These are phyloP conservation scores for Microplitis mediator DNA, from an alignment of 1,140 invertebrate species.

Conservation along the genomic window DNA sequence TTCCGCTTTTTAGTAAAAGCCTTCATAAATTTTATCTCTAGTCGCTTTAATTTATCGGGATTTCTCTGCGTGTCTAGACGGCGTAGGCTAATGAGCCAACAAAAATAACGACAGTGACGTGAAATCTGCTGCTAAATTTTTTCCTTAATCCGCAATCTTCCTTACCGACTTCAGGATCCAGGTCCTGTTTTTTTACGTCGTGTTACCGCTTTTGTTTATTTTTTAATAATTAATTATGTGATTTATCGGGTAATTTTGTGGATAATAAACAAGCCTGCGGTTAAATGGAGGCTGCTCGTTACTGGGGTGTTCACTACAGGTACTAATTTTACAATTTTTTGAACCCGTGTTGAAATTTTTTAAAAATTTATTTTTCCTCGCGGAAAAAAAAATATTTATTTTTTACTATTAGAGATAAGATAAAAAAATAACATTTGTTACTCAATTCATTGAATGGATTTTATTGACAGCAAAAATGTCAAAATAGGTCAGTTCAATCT, in stretches of 20 bases:
- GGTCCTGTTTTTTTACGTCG: no score
- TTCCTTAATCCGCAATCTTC: no score
- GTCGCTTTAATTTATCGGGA: no score
- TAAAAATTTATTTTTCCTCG: not conserved
- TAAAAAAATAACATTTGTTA: no score
- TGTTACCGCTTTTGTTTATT: no score
- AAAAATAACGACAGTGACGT: no score
- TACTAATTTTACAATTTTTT: slow-evolving; percentile 16
- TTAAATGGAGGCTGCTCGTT: slow-evolving; percentile 45
- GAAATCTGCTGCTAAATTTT: no score
- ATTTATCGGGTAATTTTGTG: not conserved
- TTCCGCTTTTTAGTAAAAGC: no score
- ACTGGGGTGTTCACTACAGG: slow-evolving; percentile 54
- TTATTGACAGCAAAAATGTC: not conserved
- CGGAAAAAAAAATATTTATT: not conserved
- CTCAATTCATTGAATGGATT: not conserved
- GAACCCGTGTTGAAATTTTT: not conserved
- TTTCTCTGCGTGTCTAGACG: no score
- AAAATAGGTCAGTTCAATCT: slow-evolving; percentile 1
- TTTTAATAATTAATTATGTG: not conserved
- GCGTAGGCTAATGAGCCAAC: no score
- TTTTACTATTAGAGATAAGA: not conserved
- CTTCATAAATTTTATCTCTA: no score
- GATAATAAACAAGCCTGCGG: not conserved
- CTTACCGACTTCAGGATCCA: no score